Evolutionary conservation across 2,888 invertebrate species (phyloP).

Genomic region (Lagria hirta): DNA sequence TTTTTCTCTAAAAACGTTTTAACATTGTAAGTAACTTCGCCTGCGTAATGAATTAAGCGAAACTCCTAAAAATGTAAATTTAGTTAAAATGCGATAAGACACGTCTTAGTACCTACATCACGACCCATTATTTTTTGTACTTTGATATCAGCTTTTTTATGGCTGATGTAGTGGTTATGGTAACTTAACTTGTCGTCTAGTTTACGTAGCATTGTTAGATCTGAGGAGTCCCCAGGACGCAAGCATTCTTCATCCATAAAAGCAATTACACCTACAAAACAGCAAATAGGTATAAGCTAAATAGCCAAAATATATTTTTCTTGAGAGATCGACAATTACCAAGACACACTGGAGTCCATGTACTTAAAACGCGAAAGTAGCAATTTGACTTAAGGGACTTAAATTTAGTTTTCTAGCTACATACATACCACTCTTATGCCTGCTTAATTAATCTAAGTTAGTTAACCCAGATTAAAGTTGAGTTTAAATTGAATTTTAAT

Average conservation of each 20-base stretch:
- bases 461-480: no score
- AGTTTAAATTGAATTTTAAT: no score
- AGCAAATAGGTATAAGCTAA: no score
- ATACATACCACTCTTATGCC: no score
- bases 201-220: slow-evolving; percentile 80
- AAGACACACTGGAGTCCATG: no score
- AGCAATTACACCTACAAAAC: slow-evolving; percentile 72
- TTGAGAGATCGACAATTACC: no score
- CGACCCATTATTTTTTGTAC: slow-evolving; percentile 83
- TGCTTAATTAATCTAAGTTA: no score
- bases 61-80: slow-evolving; percentile 68
- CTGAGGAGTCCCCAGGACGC: slow-evolving; percentile 83
- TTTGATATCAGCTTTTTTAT: slow-evolving; percentile 73
- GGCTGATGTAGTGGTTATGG: slow-evolving; percentile 83
- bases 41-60: slow-evolving; percentile 87
- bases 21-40: slow-evolving; percentile 88
- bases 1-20: slow-evolving; percentile 90
- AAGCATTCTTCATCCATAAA: slow-evolving; percentile 91
- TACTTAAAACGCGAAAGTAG: no score
- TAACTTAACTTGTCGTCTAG: slow-evolving; percentile 70
- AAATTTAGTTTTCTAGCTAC: no score
- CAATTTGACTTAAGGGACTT: no score
- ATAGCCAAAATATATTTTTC: no score
- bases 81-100: slow-evolving; percentile 2
- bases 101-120: slow-evolving; percentile 61